Conservation (phyloP, 2,888 invertebrate genomes). For the Villa cingulata region DNA sequence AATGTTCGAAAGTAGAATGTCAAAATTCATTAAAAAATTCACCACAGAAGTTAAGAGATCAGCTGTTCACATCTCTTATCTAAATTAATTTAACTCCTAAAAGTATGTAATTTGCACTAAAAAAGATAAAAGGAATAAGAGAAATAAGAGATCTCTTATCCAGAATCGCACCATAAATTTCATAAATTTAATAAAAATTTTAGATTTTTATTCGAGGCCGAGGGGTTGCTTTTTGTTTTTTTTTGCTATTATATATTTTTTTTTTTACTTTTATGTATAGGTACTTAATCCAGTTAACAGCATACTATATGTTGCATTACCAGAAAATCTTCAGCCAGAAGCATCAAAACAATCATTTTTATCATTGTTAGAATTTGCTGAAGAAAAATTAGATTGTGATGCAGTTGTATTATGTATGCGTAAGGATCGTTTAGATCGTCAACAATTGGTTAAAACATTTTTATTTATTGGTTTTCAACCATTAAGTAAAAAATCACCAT, state of each 20-base stretch:
- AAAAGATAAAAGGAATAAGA: too few relatives aligned
- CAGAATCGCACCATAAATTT: too few relatives aligned
- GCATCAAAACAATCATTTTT: slow-evolving; percentile 94
- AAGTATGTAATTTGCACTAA: too few relatives aligned
- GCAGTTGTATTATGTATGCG: slow-evolving; percentile 65
- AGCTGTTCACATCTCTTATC: too few relatives aligned
- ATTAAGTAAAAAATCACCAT: slow-evolving; percentile 65
- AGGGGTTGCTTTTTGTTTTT: background rate
- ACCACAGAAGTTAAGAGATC: too few relatives aligned
- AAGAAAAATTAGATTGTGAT: slow-evolving; percentile 74
- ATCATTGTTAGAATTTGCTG: slow-evolving; percentile 86
- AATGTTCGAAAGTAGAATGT: too few relatives aligned
- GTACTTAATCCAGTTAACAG: slow-evolving; percentile 41
- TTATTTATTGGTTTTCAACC: slow-evolving; percentile 92
- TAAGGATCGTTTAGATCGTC: slow-evolving; percentile 72
- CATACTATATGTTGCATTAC: slow-evolving; percentile 78
- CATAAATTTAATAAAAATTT: too few relatives aligned
- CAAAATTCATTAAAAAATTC: too few relatives aligned
- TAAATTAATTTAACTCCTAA: too few relatives aligned
- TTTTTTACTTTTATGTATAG: slow-evolving; percentile 12
- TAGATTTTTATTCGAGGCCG: too few relatives aligned
- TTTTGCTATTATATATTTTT: background rate
- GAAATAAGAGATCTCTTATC: too few relatives aligned
- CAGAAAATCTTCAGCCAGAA: slow-evolving; percentile 70
- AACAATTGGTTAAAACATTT: slow-evolving; percentile 82